phyloP scores from a whole-genome alignment of 2,888 invertebrate genomes.

The Agonopterix alstromeriana region DNA sequence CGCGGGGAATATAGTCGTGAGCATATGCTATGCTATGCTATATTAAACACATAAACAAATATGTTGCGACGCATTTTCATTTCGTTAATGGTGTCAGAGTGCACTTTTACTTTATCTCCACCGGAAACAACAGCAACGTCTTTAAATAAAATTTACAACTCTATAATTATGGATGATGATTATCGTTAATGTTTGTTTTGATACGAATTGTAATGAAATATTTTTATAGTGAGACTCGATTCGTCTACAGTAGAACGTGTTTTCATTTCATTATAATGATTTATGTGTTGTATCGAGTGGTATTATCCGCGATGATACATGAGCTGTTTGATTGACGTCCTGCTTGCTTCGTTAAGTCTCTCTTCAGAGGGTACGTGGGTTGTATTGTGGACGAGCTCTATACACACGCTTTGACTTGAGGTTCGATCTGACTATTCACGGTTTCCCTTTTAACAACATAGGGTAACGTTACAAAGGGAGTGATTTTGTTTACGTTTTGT shows the following conservation, averaged over 20 bases:
- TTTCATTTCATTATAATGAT: conserved; percentile 10
- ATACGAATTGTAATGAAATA: not conserved
- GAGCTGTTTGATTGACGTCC: conserved; percentile 49
- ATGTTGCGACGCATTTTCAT: too few species aligned
- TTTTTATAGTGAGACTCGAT: not conserved
- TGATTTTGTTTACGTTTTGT: too few species aligned
- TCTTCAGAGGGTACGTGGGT: conserved; percentile 26
- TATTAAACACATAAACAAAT: conserved; percentile 6
- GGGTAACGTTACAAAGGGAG: too few species aligned
- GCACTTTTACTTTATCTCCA: conserved; percentile 35
- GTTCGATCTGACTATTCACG: too few species aligned
- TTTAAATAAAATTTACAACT: not conserved
- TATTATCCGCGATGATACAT: conserved; percentile 22
- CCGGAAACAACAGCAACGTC: conserved; percentile 17
- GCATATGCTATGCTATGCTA: too few species aligned
- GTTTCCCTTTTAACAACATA: too few species aligned
- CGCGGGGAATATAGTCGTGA: too few species aligned
- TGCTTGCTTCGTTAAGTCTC: conserved; percentile 49
- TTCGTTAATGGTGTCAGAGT: not conserved
- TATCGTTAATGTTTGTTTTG: conserved; percentile 1
- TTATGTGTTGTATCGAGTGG: conserved; percentile 10
- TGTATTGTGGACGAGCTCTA: conserved; percentile 16
- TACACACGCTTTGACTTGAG: not conserved
- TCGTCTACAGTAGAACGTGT: conserved; percentile 10
- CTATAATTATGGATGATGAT: conserved; percentile 4